These are phyloP conservation scores for Tribolium freemani DNA, from an alignment of 2,888 invertebrate genomes.

Conservation along the genomic window DNA sequence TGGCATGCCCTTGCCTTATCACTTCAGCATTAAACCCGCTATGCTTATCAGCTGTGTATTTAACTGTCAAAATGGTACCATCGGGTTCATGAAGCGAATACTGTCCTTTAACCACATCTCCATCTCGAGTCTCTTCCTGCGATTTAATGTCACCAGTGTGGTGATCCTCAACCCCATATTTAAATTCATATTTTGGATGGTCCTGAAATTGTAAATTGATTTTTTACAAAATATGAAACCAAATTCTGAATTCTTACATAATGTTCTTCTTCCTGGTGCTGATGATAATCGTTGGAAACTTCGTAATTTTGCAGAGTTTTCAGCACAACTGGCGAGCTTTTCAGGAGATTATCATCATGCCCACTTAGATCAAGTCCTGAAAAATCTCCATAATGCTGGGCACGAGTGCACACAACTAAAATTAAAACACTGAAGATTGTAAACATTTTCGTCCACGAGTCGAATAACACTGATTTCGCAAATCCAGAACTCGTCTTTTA, in stretches of 20 bases:
- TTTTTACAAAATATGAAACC: no score
- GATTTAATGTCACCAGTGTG: constrained; percentile 73
- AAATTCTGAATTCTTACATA: background rate
- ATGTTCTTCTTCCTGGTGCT: background rate
- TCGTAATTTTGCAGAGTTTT: constrained; percentile 12
- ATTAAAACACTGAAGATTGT: background rate
- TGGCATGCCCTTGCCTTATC: constrained; percentile 69
- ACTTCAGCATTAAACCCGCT: constrained; percentile 69
- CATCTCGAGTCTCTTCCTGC: constrained; percentile 71
- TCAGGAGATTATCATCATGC: background rate
- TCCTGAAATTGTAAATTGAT: constrained; percentile 54
- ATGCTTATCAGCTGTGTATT: constrained; percentile 73
- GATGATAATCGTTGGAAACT: background rate
- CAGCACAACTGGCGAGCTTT: background rate
- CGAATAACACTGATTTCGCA: constrained; percentile 24
- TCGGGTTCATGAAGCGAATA: constrained; percentile 73
- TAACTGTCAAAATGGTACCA: constrained; percentile 72
- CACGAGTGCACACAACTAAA: background rate
- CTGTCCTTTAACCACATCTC: constrained; percentile 71
- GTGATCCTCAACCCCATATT: constrained; percentile 72
- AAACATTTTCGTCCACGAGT: background rate
- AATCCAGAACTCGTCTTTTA: constrained; percentile 7
- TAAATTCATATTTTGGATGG: constrained; percentile 73
- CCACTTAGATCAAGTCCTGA: background rate
- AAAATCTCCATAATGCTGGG: background rate